Evolutionary conservation across 2,888 invertebrate genomes (phyloP), one percentile per base, ranked within the genome.

Genomic region (Oegoconia quadripuncta): DNA sequence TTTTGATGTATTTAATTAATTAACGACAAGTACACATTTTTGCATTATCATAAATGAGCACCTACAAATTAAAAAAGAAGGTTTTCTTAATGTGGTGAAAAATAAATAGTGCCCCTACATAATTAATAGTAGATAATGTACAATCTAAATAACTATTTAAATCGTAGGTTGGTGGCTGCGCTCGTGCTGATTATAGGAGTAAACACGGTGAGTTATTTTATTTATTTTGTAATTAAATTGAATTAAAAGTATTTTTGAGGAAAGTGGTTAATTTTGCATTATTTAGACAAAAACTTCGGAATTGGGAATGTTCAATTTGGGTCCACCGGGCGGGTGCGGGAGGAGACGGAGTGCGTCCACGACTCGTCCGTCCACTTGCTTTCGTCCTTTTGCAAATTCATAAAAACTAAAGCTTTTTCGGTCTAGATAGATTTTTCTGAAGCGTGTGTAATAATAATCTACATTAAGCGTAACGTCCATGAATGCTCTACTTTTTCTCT

Each of bases 381-480:
- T 60, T 83, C 65, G 51, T 81, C 64, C 51, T 86, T 84, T 87
- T 84, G 79, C 75, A 74, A 74, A 75, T 76, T 81, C 68, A 66
- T 65, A 60, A 70, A 76, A 78, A 65, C 50, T 61, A 60, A 57
- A 64, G 60, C 59, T 58, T 49, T 56, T 50, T 46, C 48, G 36
- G 46, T 47, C 28, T 34, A 29, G 26, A 4, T 4, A 4, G 12
- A 4, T 20, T 4, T 6, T 20, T 6, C 4, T 4, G 7, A 4
- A 7, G 7, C 5, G 7, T 20, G 7, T 20, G 7, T 20, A 20
- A 20, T 6, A 20, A 20, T 7, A 20, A 20, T 20, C 20, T 20
- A 20, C 7, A 20, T n/a, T n/a, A n/a, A n/a, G n/a, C n/a, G n/a
- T n/a, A n/a, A n/a, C n/a, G n/a, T n/a, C n/a, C n/a, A n/a, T n/a